Evolutionary conservation across 92 coral and sea anemone genomes (phyloP), one percentile per base, ranked within the genome.

Genomic region (Siderastrea siderea): DNA sequence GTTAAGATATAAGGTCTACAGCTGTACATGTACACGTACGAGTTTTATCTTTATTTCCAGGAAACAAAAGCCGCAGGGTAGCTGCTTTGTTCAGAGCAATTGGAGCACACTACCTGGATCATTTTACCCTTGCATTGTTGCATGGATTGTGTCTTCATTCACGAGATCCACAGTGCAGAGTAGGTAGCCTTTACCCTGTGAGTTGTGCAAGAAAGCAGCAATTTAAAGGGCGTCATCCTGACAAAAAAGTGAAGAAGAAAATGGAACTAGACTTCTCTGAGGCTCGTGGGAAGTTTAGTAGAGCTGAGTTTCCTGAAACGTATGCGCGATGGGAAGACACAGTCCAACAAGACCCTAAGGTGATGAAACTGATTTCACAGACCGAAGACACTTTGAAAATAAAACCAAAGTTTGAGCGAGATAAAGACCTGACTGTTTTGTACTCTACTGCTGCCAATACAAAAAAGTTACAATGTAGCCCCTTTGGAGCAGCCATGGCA

Each of bases 101-200:
- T 47, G 92, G 92, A 7, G 86, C 88, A 6, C 88, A 83, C 6
- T 83, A 83, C 66, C 10, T 57, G 17, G 88, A 89, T 69, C 88
- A 89, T 58, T 55, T 68, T 63, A 49, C 89, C 4, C 17, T 59
- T 13, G 80, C 69, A 7, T 5, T 89, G 12, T 71, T 89, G 17
- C 61, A 48, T 75, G 92, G 92, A 5, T 75, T 81, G 11, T 15
- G 72, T 12, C 5, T 58, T 17, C 68, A 68, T 38, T 7, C 43
- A 15, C 3, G 61, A 1, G 92, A 89, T 77, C 79, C 72, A 53
- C 16, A 67, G 0, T 83, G 66, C n/a, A 61, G 3, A 11, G 60
- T 89, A 14, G 92, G 92, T 1, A 88, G 74, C 57, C 59, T 88
- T 26, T 77, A 88, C 76, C 88, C 84, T 47, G 88, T 88, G 14